These are phyloP conservation scores for Hypomecis punctinalis DNA, from an alignment of 2,888 invertebrate species.

Conservation along the genomic window DNA sequence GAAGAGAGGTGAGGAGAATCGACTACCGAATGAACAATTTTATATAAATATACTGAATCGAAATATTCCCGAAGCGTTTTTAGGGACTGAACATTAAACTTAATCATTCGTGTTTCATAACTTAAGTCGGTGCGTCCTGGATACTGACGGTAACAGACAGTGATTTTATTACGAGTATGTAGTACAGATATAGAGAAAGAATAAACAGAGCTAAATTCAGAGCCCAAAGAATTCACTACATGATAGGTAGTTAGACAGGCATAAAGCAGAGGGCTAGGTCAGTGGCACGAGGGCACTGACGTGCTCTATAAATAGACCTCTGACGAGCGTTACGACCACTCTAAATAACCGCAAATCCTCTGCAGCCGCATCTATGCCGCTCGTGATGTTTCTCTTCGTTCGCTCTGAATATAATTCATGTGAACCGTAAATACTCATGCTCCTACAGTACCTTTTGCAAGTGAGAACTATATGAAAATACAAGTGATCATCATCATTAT, in stretches of 20 bases:
- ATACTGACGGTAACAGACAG: no score
- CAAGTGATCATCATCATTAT: no score
- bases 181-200: background rate
- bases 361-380: constrained; percentile 29
- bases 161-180: no score
- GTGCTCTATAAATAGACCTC: constrained; percentile 60
- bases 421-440: background rate
- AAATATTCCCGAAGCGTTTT: no score
- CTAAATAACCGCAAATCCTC: constrained; percentile 61
- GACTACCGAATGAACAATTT: no score
- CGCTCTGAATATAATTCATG: background rate
- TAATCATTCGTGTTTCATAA: no score
- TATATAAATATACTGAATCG: no score
- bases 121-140: no score
- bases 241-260: constrained; percentile 24
- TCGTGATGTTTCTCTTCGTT: constrained; percentile 1
- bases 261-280: constrained; percentile 65
- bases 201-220: constrained; percentile 15
- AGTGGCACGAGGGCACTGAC: constrained; percentile 63
- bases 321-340: constrained; percentile 45
- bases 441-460: background rate
- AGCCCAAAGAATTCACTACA: constrained; percentile 20
- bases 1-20: no score
- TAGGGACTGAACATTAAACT: no score
- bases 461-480: no score